Base-by-base conservation (phyloP, 64 coral and sea anemone species). In the Hydrozoanthus tunicans region DNA sequence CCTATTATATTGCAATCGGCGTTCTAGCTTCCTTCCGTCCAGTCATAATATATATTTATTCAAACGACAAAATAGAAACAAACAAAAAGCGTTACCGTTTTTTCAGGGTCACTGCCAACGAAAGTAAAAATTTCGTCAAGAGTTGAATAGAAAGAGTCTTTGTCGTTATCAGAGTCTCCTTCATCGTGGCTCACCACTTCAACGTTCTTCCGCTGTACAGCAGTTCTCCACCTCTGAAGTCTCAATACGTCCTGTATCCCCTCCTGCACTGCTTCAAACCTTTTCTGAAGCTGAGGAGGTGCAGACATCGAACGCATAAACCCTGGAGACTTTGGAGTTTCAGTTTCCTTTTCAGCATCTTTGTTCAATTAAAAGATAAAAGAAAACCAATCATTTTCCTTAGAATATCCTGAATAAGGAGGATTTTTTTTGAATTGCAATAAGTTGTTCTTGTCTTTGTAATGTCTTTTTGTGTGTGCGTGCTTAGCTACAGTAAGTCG, bases 81-180 rank as follows among this genome's bases (percentile, higher is more conserved):
- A 65, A 27, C 5, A 51, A 75, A 59, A 26, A 4, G 7, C 51
- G 23, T 95, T 91, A 98, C 96, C 57, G 89, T 90, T 72, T 93
- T 93, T 65, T 98, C 93, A 12, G 91, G 96, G 24, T 93, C 83
- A 71, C 96, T 93, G n/a, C 93, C 96, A 89, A 98, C 82, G 79
- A 98, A 98, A 58, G 83, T 55, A 78, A 98, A 98, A 11, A 98
- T 98, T 81, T 98, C 93, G 69, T 94, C 89, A 63, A 95, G 63
- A 51, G 91, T 96, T 12, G 92, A 91, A 77, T 68, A 64, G 62
- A 94, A 96, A n/a, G 67, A 32, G 3, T 88, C 64, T 24, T 92
- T 89, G 59, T 60, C 91, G 13, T 58, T 17, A n/a, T 81, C 60
- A 32, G 25, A 70, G 15, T 58, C 23, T 17, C 5, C 59, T 20